Percentiles rank a stretch among this genome's conserved stretches.
Conservation (phyloP, 2,113 vertebrate species). For the Phrynosoma platyrhinos region DNA sequence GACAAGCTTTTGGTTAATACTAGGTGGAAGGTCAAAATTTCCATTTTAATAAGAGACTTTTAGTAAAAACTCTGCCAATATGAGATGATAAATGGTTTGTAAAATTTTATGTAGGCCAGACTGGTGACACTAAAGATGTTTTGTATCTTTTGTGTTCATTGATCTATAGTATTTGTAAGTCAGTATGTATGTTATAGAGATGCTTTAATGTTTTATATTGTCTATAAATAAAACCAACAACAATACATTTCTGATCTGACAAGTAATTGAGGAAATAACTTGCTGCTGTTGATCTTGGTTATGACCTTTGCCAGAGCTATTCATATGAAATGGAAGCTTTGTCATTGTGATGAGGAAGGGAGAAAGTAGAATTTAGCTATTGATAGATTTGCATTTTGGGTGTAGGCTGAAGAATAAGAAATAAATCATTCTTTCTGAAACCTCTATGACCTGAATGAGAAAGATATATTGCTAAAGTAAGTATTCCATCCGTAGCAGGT, state of each 20-base stretch:
- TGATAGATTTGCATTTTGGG: slow-evolving; percentile 71
- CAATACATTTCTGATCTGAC: slow-evolving; percentile 52
- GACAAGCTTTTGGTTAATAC: slow-evolving; percentile 29
- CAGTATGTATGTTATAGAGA: slow-evolving; percentile 5
- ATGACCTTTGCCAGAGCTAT: slow-evolving; percentile 62
- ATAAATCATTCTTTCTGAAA: slow-evolving; percentile 68
- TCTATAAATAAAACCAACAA: slow-evolving; percentile 44
- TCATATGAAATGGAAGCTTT: slow-evolving; percentile 60
- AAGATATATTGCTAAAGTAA: slow-evolving; percentile 68
- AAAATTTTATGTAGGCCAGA: slow-evolving; percentile 51
- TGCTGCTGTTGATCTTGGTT: slow-evolving; percentile 53
- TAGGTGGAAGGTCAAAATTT: slow-evolving; percentile 50
- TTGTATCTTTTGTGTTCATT: background rate
- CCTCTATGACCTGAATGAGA: slow-evolving; percentile 45
- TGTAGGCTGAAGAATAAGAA: slow-evolving; percentile 68
- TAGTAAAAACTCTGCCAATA: slow-evolving; percentile 13
- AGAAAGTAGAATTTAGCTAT: slow-evolving; percentile 62
- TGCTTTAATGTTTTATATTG: slow-evolving; percentile 20
- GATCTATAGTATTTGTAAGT: background rate
- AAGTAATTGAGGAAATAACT: slow-evolving; percentile 52
- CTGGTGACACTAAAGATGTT: slow-evolving; percentile 32
- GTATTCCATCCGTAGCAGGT: slow-evolving; percentile 62
- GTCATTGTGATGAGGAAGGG: slow-evolving; percentile 60
- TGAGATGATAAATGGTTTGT: slow-evolving; percentile 17
- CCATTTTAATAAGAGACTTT: slow-evolving; percentile 55